Base-by-base conservation (phyloP, 1,140 invertebrate species). In the Drosophila malerkotliana region DNA sequence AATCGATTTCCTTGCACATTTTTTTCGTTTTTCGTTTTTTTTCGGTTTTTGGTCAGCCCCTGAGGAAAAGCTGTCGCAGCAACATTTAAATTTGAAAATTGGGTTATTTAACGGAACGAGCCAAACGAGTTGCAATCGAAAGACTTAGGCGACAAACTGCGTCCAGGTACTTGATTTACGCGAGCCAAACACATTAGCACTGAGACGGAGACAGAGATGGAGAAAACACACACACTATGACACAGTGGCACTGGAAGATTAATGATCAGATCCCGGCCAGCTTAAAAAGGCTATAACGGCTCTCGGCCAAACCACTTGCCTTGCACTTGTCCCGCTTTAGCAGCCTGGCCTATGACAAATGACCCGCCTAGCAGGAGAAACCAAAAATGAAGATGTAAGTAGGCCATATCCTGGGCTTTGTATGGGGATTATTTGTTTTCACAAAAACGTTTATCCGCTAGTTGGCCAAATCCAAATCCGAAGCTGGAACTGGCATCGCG, bases 31-130 rank as follows among this genome's bases (percentile, higher is more conserved):
- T 1, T 28, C 39, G 39, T 45, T 69, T 81, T 58, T 15, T 18
- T 45, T 26, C 45, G 32, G 8, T 47, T 69, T 82, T 82, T 55
- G 47, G 51, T 26, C 15, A 73, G 26, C 55, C 21, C 32, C 41
- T 59, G 72, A 75, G 75, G 74, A 77, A 63, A 78, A 77, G 72
- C 62, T 75, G 72, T 75, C 62, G 61, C 54, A 75, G 49, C 54
- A 67, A 47, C 66, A 62, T 64, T 87, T 82, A 58, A 71, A 72
- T 59, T 75, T 60, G 51, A 79, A 90, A 91, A 82, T 72, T 72
- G 78, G 90, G 90, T 91, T 91, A 91, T 81, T 90, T 91, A 91
- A 91, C 90, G 90, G 90, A 80, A 64, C 63, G 62, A 61, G 57
- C 7, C 24, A 79, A 71, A 71, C 67, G 14, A 57, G 67, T 71